Evolutionary conservation across 1,140 invertebrate species (phyloP).

Genomic region (Tetraneura akinire): DNA sequence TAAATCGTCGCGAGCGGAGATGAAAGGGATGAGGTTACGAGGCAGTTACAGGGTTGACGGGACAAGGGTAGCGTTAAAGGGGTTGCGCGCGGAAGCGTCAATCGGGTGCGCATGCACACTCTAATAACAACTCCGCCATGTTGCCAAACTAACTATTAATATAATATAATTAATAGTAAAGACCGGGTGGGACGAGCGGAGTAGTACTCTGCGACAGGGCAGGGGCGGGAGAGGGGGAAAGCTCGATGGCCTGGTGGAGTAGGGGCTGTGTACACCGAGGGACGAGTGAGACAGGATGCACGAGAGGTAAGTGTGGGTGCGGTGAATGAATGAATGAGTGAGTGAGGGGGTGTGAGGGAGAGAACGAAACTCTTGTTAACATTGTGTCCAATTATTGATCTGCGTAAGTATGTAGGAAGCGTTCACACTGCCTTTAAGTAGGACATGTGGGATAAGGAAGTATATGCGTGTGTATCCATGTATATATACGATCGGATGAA

Average conservation of each 20-base stretch:
- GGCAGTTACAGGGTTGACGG: neutral
- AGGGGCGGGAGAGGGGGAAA: too few relatives aligned
- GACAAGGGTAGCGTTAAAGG: constrained; percentile 16
- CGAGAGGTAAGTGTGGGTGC: constrained; percentile 2
- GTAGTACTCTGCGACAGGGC: neutral
- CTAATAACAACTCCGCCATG: constrained; percentile 41
- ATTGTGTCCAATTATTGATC: constrained; percentile 52
- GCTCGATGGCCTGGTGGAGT: neutral
- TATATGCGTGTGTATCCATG: too few relatives aligned
- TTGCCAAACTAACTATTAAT: constrained; percentile 52
- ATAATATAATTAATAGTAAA: constrained; percentile 48
- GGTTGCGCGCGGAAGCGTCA: constrained; percentile 45
- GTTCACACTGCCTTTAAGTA: constrained; percentile 50
- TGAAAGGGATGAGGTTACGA: constrained; percentile 26
- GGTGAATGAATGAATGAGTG: neutral
- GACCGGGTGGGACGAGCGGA: constrained; percentile 22
- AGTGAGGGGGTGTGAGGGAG: neutral
- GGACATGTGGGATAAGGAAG: constrained; percentile 50
- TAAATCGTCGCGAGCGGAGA: neutral
- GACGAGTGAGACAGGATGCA: neutral
- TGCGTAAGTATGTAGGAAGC: constrained; percentile 51
- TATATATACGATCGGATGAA: neutral
- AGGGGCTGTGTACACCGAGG: constrained; percentile 18
- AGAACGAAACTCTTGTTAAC: constrained; percentile 48
- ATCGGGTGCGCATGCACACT: constrained; percentile 45